phyloP scores from a whole-genome alignment of 2,113 vertebrate genomes.

The Crotalus tigris region DNA sequence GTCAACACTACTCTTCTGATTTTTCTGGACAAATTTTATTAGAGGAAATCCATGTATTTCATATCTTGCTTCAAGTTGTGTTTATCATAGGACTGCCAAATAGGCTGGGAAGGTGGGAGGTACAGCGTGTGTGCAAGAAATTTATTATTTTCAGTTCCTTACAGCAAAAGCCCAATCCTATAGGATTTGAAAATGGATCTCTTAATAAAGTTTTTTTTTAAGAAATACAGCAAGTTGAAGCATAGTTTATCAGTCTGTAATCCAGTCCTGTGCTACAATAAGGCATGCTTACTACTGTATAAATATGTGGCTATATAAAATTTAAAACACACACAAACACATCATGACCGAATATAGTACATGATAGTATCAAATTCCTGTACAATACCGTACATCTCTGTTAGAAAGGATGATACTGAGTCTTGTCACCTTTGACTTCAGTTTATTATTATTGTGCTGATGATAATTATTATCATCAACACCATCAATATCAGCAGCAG shows the following conservation, averaged over 20 bases:
- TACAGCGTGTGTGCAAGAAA: conserved; percentile 28
- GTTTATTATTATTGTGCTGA: not conserved
- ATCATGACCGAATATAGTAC: not conserved
- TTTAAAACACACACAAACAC: not conserved
- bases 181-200: conserved; percentile 55
- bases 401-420: not conserved
- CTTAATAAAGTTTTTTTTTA: conserved; percentile 26
- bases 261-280: conserved; percentile 46
- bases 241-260: conserved; percentile 40
- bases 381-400: not conserved
- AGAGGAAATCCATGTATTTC: conserved; percentile 55
- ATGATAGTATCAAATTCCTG: not conserved
- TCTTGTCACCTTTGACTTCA: not conserved
- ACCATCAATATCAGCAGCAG: not conserved
- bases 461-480: not conserved
- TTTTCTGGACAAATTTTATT: conserved; percentile 52
- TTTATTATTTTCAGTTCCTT: conserved; percentile 59
- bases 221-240: conserved; percentile 30
- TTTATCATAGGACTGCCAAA: conserved; percentile 58
- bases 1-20: conserved; percentile 37
- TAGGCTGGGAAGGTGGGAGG: not conserved
- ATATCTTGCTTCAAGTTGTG: conserved; percentile 45
- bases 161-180: conserved; percentile 50
- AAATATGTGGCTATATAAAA: not conserved
- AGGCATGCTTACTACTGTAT: not conserved